Percentiles rank a stretch among this genome's conserved stretches.
Conservation (phyloP, 2,113 vertebrate genomes). For the Danio rerio region GRCz12tu NC_133194.1:1448001-1448500, state of each 20-base stretch:
- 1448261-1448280: not conserved
- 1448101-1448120: too few relatives aligned
- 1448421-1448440: slow-evolving; percentile 31
- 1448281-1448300: not conserved
- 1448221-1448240: not conserved
- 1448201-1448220: not conserved
- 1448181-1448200: not conserved
- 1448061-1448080: too few relatives aligned
- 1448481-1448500: slow-evolving; percentile 49
- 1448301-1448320: slow-evolving; percentile 55
- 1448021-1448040: too few relatives aligned
- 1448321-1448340: slow-evolving; percentile 51
- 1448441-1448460: slow-evolving; percentile 34
- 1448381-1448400: slow-evolving; percentile 3
- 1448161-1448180: too few relatives aligned
- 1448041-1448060: too few relatives aligned
- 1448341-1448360: slow-evolving; percentile 35
- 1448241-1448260: not conserved
- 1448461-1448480: slow-evolving; percentile 46
- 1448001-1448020: too few relatives aligned
- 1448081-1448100: too few relatives aligned
- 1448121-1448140: too few relatives aligned
- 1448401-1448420: not conserved
- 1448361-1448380: slow-evolving; percentile 39
- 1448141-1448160: too few relatives aligned